Evolutionary conservation across 2,888 invertebrate genomes (phyloP).

Genomic region (Pristionchus japonicus): DNA sequence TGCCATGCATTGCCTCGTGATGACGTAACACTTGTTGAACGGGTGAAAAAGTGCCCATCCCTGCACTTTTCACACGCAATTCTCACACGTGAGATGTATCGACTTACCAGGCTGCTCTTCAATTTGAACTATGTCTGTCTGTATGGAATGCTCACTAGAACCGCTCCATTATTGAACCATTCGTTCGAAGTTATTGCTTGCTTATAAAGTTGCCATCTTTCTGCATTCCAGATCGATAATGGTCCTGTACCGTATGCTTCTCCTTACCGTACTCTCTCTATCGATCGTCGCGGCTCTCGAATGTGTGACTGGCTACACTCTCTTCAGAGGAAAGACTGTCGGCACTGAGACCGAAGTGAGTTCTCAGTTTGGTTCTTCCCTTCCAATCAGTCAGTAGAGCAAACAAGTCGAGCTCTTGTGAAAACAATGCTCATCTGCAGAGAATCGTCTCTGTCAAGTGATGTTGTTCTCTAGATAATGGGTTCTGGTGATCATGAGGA

Average conservation of each 20-base stretch:
- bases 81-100: neutral
- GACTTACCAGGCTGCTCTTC: neutral
- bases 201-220: no score
- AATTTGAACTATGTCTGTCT: neutral
- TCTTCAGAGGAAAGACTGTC: slow-evolving; percentile 43
- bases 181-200: no score
- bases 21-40: neutral
- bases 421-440: neutral
- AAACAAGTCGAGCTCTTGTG: neutral
- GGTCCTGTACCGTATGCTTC: slow-evolving; percentile 36
- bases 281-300: slow-evolving; percentile 33
- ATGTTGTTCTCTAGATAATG: no score
- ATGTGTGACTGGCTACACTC: slow-evolving; percentile 45
- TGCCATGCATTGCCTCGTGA: neutral
- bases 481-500: no score
- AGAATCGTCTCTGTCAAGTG: neutral
- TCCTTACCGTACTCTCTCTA: slow-evolving; percentile 24
- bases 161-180: neutral
- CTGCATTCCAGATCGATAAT: slow-evolving; percentile 20
- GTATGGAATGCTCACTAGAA: neutral
- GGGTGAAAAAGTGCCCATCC: neutral
- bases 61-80: neutral
- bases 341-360: slow-evolving; percentile 42
- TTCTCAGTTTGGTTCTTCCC: neutral
- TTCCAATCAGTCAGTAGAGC: neutral